Base-by-base conservation (phyloP, 2,797 vertebrate species). In the Aulostomus chinensis region DNA sequence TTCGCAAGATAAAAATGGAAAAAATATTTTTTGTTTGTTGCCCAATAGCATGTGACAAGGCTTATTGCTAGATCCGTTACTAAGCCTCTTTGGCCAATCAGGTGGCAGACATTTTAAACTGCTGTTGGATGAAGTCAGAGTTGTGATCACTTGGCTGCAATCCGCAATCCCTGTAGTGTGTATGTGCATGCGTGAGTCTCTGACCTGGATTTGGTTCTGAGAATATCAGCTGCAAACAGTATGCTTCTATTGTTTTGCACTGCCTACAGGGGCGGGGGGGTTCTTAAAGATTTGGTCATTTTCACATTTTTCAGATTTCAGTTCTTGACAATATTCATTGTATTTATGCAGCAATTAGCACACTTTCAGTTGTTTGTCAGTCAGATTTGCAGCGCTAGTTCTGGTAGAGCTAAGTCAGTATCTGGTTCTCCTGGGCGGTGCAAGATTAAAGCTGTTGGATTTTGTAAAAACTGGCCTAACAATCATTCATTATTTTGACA, bases 51-150 rank as follows among this genome's bases (percentile, higher is more conserved):
- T 89, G 86, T 89, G 86, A 89, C 69, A 9, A 36, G 52, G 75
- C 80, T 88, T 85, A 86, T 56, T 65, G 72, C 73, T 74, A 63
- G 80, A 83, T 81, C 76, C 68, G 58, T 77, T 72, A 73, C 76
- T 87, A 88, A 88, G 84, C 86, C 73, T 78, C 83, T 89, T 86
- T 82, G 79, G 69, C 76, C 81, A 81, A 73, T 88, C 84, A 86
- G 81, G 75, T 71, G 77, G 69, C 71, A 75, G 83, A 80, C 51
- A 73, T 80, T 81, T 84, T 70, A 64, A 71, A 76, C 66, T 53
- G 62, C 68, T 16, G 53, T 53, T 68, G 64, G 63, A 71, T 73
- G 57, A 73, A 71, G 68, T 81, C 72, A 68, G 60, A 59, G 74
- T 72, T 78, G 58, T 68, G 69, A 68, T 75, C 60, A 70, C 61